Evolutionary conservation across 2,113 vertebrate species (phyloP).

Genomic region (Hippocampus mohnikei): DNA sequence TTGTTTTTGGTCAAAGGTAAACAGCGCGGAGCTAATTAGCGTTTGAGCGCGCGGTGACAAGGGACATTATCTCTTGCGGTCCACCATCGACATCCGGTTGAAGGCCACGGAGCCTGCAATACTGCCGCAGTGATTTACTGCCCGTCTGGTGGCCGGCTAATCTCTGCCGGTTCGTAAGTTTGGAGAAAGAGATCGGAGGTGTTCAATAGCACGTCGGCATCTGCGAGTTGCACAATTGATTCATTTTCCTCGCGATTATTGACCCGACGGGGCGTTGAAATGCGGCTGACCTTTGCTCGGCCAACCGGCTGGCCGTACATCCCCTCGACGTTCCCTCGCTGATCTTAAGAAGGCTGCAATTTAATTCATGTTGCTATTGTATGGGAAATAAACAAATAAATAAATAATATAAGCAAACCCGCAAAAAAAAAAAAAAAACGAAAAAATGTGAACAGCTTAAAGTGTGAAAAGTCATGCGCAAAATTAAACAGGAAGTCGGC

Average conservation of each 20-base stretch:
- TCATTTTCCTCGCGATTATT: conserved; percentile 42
- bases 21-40: background rate
- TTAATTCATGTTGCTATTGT: background rate
- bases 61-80: conserved; percentile 1
- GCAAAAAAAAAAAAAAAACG: background rate
- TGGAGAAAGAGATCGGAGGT: background rate
- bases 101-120: background rate
- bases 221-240: conserved; percentile 32
- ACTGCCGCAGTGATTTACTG: conserved; percentile 15
- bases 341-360: background rate
- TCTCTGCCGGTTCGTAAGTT: conserved; percentile 31
- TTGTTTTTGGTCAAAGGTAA: background rate
- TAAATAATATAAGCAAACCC: background rate
- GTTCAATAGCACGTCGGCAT: conserved; percentile 41
- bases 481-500: background rate
- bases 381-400: background rate
- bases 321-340: background rate
- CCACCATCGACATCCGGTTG: background rate
- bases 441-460: too few relatives aligned
- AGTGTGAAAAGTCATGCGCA: background rate
- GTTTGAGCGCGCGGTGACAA: background rate
- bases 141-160: conserved; percentile 15
- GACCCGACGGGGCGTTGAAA: conserved; percentile 13
- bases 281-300: conserved; percentile 37
- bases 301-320: background rate